Conservation (phyloP, 2,113 vertebrate species). For the Podiceps cristatus region DNA sequence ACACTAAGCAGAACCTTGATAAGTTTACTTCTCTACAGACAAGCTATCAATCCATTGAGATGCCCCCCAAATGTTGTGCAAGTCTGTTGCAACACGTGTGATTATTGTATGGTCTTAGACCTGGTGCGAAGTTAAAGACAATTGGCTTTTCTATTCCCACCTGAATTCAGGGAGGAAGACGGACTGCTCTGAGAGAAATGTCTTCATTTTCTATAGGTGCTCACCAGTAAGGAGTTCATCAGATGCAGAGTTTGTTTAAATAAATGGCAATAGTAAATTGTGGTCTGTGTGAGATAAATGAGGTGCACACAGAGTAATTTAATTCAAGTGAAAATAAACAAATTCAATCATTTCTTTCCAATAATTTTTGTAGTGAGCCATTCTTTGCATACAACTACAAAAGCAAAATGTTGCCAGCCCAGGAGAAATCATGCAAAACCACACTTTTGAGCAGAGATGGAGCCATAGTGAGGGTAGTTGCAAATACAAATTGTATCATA, state of each 20-base stretch:
- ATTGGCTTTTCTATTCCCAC: not conserved
- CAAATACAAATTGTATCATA: not conserved
- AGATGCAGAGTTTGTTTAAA: not conserved
- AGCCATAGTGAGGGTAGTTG: not conserved
- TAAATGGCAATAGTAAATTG: not conserved
- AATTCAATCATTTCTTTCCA: not conserved
- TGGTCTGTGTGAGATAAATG: not conserved
- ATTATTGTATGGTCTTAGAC: not conserved
- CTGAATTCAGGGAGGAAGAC: not conserved
- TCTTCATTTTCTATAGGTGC: not conserved
- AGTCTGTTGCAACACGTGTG: not conserved
- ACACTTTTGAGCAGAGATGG: not conserved
- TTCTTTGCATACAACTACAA: not conserved
- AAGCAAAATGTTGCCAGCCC: not conserved
- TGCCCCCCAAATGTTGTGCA: not conserved
- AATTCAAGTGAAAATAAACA: conserved; percentile 20
- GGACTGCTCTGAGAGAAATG: not conserved
- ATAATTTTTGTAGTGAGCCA: not conserved
- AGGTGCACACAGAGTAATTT: not conserved
- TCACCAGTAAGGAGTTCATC: not conserved
- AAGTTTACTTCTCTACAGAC: conserved; percentile 62
- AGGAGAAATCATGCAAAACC: not conserved
- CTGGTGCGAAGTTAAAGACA: not conserved
- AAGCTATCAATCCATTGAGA: conserved; percentile 10
- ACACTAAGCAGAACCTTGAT: conserved; percentile 42